A percentile compares a stretch with the other conserved stretches of the same genome.
Evolutionary conservation across 1,140 invertebrate species (phyloP).

Genomic region (Campodea augens): DNA sequence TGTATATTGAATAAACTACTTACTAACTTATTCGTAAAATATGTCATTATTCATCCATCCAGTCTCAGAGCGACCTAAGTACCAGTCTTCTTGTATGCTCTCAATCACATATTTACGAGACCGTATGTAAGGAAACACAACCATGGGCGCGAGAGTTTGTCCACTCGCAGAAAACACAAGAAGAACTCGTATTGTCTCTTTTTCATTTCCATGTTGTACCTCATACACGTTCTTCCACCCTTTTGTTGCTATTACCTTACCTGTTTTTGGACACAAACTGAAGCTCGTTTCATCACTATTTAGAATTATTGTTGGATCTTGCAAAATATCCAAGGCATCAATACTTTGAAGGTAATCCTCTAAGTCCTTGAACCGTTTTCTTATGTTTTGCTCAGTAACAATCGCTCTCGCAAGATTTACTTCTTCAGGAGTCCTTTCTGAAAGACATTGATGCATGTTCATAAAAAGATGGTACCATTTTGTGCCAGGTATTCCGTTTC

Average conservation of each 20-base stretch:
- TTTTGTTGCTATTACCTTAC: conserved; percentile 9
- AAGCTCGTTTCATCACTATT: conserved; percentile 14
- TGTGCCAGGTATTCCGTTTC: no score
- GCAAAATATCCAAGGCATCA: conserved; percentile 9
- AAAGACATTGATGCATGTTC: conserved; percentile 16
- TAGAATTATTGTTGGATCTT: conserved; percentile 12
- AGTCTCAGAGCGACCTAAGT: neutral
- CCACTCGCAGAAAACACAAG: conserved; percentile 13
- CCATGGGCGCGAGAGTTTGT: neutral
- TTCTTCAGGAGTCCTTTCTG: conserved; percentile 14
- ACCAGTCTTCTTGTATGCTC: neutral
- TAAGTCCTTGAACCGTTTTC: conserved; percentile 18
- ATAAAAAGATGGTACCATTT: conserved; percentile 21
- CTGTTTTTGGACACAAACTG: conserved; percentile 9
- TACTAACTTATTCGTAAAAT: neutral
- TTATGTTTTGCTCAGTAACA: conserved; percentile 16
- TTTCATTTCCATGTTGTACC: neutral
- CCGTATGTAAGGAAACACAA: neutral
- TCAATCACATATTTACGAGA: neutral
- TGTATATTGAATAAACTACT: no score
- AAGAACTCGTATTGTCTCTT: conserved; percentile 17
- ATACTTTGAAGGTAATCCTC: conserved; percentile 16
- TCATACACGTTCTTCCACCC: conserved; percentile 11
- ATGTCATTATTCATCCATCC: neutral
- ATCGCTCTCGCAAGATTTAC: conserved; percentile 15